Conservation (phyloP, 2,113 vertebrate genomes). For the Dicaeum eximium region DNA sequence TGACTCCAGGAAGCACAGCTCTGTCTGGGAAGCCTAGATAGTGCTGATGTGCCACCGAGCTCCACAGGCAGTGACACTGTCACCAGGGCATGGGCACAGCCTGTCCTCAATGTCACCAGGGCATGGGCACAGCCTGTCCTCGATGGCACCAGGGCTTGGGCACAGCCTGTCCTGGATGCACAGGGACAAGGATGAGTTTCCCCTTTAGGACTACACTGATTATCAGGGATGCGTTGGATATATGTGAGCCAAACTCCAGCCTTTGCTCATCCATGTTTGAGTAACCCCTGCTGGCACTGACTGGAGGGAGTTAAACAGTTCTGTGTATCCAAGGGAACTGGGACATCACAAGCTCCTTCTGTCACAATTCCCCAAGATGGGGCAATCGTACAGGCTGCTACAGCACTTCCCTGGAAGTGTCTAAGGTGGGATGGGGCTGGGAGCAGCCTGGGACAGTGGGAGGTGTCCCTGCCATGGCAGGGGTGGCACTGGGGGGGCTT, state of each 20-base stretch:
- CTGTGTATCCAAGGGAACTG: not conserved
- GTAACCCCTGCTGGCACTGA: not conserved
- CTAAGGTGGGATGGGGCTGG: not conserved
- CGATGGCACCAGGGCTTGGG: not conserved
- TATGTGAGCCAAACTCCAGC: not conserved
- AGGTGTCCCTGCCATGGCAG: not conserved
- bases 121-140: not conserved
- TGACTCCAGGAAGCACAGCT: not conserved
- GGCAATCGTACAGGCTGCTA: accelerated
- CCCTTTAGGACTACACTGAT: not conserved
- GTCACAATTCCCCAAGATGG: accelerated
- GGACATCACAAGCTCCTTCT: not conserved
- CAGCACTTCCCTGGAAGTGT: not conserved
- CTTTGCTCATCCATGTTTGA: accelerated
- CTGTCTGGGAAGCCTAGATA: not conserved
- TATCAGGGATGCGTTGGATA: not conserved
- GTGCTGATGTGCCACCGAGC: not conserved
- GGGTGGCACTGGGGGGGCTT: accelerated
- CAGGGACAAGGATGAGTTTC: not conserved
- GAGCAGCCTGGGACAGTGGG: not conserved
- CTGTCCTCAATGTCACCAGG: not conserved
- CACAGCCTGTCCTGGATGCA: not conserved
- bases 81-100: not conserved
- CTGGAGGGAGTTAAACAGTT: not conserved
- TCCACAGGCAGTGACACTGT: not conserved